Conservation (phyloP, 1,140 invertebrate genomes). For the Drosophila lowei region DNA sequence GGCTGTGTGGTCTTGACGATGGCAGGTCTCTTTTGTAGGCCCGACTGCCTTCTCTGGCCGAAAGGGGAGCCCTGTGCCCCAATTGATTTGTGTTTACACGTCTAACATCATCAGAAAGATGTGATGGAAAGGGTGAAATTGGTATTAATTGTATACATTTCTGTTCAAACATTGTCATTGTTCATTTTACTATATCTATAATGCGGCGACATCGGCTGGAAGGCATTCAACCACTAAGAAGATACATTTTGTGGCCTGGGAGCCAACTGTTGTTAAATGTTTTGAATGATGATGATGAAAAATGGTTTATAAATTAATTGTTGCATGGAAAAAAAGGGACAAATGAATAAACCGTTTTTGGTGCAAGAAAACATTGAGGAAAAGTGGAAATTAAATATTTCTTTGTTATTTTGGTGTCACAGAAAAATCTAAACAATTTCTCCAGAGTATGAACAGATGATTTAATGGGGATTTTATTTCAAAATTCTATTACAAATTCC, state of each 20-base stretch:
- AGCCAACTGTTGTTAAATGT: too few species aligned
- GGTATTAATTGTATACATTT: conserved; percentile 35
- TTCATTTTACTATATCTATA: neutral
- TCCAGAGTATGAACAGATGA: too few species aligned
- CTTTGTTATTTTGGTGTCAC: too few species aligned
- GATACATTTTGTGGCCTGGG: conserved; percentile 15
- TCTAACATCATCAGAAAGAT: conserved; percentile 41
- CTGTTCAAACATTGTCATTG: conserved; percentile 27
- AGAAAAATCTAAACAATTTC: too few species aligned
- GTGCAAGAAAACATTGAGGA: too few species aligned
- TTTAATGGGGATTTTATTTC: too few species aligned
- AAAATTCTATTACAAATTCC: too few species aligned
- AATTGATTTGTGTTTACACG: conserved; percentile 54
- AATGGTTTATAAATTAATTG: conserved; percentile 4
- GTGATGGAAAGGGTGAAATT: conserved; percentile 24
- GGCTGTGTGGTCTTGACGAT: conserved; percentile 46
- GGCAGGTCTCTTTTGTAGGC: conserved; percentile 32
- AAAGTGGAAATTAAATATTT: too few species aligned
- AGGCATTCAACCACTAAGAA: conserved; percentile 17
- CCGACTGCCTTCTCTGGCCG: conserved; percentile 29
- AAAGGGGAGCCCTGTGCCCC: conserved; percentile 20
- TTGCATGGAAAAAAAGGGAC: neutral
- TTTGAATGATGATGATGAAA: too few species aligned
- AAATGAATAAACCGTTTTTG: too few species aligned
- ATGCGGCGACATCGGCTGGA: conserved; percentile 37